Evolutionary conservation across 2,113 vertebrate genomes (phyloP).

Genomic region (Eubucco bourcierii): DNA sequence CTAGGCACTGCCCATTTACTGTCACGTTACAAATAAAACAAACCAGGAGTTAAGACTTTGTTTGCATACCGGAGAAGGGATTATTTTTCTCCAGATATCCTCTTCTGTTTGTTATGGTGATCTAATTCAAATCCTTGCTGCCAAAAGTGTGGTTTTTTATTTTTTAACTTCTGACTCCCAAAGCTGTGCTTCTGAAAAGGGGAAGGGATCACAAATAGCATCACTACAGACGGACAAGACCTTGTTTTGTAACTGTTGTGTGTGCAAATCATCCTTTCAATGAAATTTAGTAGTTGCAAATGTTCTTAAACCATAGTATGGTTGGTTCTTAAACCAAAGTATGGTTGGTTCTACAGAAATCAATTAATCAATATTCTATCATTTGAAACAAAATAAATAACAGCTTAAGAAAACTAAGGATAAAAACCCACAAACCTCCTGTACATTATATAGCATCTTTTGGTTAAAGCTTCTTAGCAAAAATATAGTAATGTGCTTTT

Average conservation of each 20-base stretch:
- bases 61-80: background rate
- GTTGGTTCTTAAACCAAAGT: background rate
- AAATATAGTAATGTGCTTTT: conserved; percentile 55
- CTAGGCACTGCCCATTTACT: background rate
- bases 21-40: background rate
- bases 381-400: conserved; percentile 60
- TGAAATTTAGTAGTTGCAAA: background rate
- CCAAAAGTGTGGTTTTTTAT: background rate
- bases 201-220: background rate
- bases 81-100: background rate
- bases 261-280: background rate
- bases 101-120: background rate
- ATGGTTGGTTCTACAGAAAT: conserved; percentile 13
- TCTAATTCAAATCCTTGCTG: background rate
- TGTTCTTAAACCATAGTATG: background rate
- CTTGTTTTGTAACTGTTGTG: conserved; percentile 1
- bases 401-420: conserved; percentile 29
- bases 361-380: conserved; percentile 12
- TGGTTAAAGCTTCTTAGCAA: conserved; percentile 66
- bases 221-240: background rate
- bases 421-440: conserved; percentile 38
- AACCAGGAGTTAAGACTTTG: background rate
- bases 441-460: conserved; percentile 47
- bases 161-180: background rate
- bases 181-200: background rate